phyloP scores from a whole-genome alignment of 2,888 invertebrate genomes.

The Lobophora halterata region DNA sequence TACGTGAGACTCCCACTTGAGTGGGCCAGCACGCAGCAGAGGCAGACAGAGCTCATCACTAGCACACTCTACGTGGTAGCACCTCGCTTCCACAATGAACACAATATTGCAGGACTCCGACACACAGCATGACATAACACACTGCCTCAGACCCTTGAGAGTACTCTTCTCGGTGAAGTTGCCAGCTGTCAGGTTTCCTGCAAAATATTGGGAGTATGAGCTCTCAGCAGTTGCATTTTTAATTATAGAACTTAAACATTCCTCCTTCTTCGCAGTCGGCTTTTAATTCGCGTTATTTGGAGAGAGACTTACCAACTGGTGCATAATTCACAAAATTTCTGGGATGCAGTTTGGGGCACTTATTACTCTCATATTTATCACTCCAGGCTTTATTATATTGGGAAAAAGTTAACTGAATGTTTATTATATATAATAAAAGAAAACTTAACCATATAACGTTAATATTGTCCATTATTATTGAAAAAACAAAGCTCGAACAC shows the following conservation, averaged over 20 bases:
- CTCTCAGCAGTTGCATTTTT: too few species aligned
- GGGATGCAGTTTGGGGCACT: slow-evolving; percentile 78
- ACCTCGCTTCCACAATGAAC: slow-evolving; percentile 87
- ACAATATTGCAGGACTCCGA: slow-evolving; percentile 88
- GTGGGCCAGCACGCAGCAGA: slow-evolving; percentile 68
- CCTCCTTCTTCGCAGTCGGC: too few species aligned
- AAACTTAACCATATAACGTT: slow-evolving; percentile 36
- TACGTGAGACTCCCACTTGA: slow-evolving; percentile 82
- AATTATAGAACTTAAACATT: too few species aligned
- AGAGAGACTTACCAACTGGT: slow-evolving; percentile 72
- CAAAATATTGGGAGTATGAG: too few species aligned
- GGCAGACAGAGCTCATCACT: slow-evolving; percentile 88
- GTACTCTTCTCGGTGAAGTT: slow-evolving; percentile 80
- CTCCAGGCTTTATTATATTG: slow-evolving; percentile 71
- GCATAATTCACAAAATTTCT: slow-evolving; percentile 79
- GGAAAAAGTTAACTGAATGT: slow-evolving; percentile 50
- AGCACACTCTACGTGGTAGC: slow-evolving; percentile 88
- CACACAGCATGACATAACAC: slow-evolving; percentile 85
- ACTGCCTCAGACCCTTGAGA: slow-evolving; percentile 79
- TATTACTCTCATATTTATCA: slow-evolving; percentile 72
- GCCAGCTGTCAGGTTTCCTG: slow-evolving; percentile 81
- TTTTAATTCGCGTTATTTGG: too few species aligned
- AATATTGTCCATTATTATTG: slow-evolving; percentile 36
- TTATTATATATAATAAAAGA: slow-evolving; percentile 47
- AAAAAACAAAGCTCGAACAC: slow-evolving; percentile 8